These are phyloP conservation scores for Acanthococcus lagerstroemiae DNA, from an alignment of 2,888 invertebrate species.

Conservation along the genomic window DNA sequence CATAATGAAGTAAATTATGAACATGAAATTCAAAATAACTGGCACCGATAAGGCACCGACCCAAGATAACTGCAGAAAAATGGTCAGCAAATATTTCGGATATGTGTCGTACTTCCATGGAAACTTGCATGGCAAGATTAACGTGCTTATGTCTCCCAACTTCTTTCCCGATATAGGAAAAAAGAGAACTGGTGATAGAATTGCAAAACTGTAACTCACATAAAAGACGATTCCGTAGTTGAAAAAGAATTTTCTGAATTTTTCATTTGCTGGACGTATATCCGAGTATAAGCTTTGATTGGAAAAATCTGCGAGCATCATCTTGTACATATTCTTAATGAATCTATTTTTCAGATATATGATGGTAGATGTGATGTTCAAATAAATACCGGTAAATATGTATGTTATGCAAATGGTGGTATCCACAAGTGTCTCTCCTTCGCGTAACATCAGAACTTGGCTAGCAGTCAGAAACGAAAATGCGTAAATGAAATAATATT, in stretches of 20 bases:
- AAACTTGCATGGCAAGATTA: background rate
- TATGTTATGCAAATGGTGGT: background rate
- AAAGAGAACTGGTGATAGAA: background rate
- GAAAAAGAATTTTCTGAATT: constrained; percentile 12
- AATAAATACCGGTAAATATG: background rate
- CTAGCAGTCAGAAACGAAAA: background rate
- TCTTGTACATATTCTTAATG: background rate
- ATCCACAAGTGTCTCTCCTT: background rate
- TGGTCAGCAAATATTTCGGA: background rate
- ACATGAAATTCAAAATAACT: constrained; percentile 10
- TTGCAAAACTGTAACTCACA: background rate
- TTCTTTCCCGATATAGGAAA: constrained; percentile 5
- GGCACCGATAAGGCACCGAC: background rate
- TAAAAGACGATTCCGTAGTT: background rate
- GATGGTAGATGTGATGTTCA: background rate
- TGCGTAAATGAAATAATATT: background rate
- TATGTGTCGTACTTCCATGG: background rate
- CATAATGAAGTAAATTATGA: constrained; percentile 1
- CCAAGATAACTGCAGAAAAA: constrained; percentile 2
- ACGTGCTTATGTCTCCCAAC: background rate
- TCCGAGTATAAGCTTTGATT: background rate
- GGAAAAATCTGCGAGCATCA: background rate
- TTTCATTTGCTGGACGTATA: background rate
- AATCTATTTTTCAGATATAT: constrained; percentile 1
- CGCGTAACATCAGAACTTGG: background rate